Percentiles rank a stretch among this genome's conserved stretches.
Conservation (phyloP, 1,140 invertebrate species). For the Aethina tumida region DNA sequence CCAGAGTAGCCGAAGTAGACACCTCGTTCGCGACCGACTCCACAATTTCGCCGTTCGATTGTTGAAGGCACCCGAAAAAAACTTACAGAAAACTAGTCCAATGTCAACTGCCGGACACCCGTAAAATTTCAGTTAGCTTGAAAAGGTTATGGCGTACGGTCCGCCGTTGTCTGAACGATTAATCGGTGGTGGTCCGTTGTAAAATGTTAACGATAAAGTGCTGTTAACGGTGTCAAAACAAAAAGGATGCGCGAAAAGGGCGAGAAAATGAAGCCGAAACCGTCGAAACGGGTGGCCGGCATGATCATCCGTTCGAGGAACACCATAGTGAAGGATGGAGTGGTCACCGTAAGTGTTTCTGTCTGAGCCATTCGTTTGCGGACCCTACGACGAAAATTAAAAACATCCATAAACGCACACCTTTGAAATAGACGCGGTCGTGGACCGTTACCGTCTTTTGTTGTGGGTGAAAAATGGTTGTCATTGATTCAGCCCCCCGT, state of each 20-base stretch:
- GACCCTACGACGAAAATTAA: background rate
- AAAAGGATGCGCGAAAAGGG: slow-evolving; percentile 4
- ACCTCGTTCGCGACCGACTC: too few relatives aligned
- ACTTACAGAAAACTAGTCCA: too few relatives aligned
- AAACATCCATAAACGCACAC: too few relatives aligned
- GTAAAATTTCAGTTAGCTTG: too few relatives aligned
- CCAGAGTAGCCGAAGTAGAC: too few relatives aligned
- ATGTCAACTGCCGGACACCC: too few relatives aligned
- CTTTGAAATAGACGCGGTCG: too few relatives aligned
- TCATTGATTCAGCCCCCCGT: too few relatives aligned
- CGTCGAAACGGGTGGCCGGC: slow-evolving; percentile 38
- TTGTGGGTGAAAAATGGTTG: too few relatives aligned
- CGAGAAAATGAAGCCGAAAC: slow-evolving; percentile 31
- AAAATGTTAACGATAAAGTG: slow-evolving; percentile 12
- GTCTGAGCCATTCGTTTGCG: background rate
- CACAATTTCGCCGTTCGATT: too few relatives aligned
- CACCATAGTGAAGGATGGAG: slow-evolving; percentile 60
- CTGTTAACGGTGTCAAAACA: slow-evolving; percentile 6
- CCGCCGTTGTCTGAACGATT: slow-evolving; percentile 6
- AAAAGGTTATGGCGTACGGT: slow-evolving; percentile 15
- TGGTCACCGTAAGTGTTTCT: slow-evolving; percentile 51
- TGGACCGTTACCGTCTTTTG: too few relatives aligned
- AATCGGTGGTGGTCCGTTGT: slow-evolving; percentile 1
- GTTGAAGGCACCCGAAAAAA: too few relatives aligned
- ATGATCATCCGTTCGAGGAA: slow-evolving; percentile 64